Base-by-base conservation (phyloP, 2,113 vertebrate species). In the Chaetorhynchus papuensis region DNA sequence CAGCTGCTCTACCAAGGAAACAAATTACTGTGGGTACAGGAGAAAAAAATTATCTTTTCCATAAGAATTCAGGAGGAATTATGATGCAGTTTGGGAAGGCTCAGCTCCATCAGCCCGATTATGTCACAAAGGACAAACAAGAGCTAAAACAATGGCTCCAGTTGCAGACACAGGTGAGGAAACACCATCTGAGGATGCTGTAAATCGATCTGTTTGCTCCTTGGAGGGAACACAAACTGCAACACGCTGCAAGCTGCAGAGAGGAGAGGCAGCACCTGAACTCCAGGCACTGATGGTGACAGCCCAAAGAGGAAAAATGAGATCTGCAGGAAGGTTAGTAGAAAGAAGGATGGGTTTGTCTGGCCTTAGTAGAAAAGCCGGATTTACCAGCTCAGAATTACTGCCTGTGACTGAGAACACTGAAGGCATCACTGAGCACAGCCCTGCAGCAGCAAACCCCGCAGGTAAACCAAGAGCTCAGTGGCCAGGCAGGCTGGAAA, bases 381-480 rank as follows among this genome's bases (percentile, higher is more conserved):
- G 64, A 61, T 84, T 84, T 37, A 33, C 69, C 47, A 82, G 28
- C 49, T 74, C 39, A 44, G 15, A 95, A 49, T 11, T 12, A 50
- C 54, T 16, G 1, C 10, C 42, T 22, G 30, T 26, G 39, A n/a
- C 78, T 64, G 57, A 3, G n/a, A 60, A 64, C 11, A 50, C 20
- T 2, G 11, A 42, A 35, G 45, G 68, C 50, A 66, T 35, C 79
- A 24, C 37, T 44, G 39, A 26, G 15, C 41, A 64, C 4, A 83
- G 72, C 76, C 14, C 87, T 81, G 52, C 86, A 80, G 81, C 74
- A 61, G 54, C 74, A 78, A 89, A 94, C 70, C 79, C 96, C 16
- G 8, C 2, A 35, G 76, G 92, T n/a, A 92, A 97, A 91, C 68
- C 95, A 83, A 89, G 23, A 90, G 81, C 93, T 72, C 64, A 10